Evolutionary conservation across 2,113 vertebrate genomes (phyloP), one percentile per base, ranked within the genome.

Genomic region (Hippopotamus amphibius): DNA sequence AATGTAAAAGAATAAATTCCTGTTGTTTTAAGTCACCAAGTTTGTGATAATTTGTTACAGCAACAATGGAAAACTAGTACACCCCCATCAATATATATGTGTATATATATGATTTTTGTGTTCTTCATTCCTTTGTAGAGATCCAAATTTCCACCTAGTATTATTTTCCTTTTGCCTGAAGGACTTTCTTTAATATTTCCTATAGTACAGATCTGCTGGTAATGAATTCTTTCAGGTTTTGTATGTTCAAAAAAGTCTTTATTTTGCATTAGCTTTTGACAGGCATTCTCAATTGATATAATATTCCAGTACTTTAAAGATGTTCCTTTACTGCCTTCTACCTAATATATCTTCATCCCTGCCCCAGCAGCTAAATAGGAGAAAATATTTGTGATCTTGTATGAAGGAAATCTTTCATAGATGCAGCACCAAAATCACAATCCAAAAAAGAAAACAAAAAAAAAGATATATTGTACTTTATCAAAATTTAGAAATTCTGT

Each of bases 211-310:
- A 76, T 46, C 28, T 87, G 28, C 74, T 76, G 68, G 28, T 74
- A n/a, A 90, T 68, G 43, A 66, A 59, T 93, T 95, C 41, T 93
- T 92, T 93, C 33, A 85, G 37, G 55, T 59, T 72, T 84, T 72
- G 15, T 66, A 22, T 79, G 30, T 93, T 68, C 26, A 80, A 85
- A 93, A 87, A 80, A 24, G 14, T n/a, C 55, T 86, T 90, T 46
- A 77, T 90, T 92, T 84, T 86, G 22, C 26, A n/a, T 97, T 59
- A 68, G 69, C 63, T 93, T 86, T 91, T 86, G 81, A 72, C 89
- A 66, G 68, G 50, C 55, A n/a, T 83, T 88, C 92, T 93, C 43
- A 87, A 43, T 65, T 50, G 68, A 85, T 57, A 33, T 80, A 83
- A 66, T 84, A 94, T 88, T 94, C 71, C 7, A 96, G 46, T 79